These are phyloP conservation scores for Aplochiton taeniatus DNA, from an alignment of 2,797 vertebrate genomes.

Conservation along the genomic window DNA sequence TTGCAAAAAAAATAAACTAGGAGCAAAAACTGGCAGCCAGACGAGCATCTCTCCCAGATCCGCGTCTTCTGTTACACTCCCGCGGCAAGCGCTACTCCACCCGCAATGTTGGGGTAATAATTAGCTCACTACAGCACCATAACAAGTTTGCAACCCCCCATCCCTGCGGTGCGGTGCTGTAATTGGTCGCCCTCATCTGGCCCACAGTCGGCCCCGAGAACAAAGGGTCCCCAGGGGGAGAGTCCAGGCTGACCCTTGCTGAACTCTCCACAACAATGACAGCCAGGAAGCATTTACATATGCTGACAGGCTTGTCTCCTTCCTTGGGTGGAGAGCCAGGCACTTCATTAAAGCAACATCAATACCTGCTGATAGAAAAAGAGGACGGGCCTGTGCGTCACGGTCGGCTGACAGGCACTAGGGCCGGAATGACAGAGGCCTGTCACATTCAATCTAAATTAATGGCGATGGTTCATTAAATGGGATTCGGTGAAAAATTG, in stretches of 20 bases:
- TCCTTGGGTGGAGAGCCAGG: slow-evolving; percentile 67
- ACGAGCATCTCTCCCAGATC: background rate
- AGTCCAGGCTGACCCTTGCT: slow-evolving; percentile 75
- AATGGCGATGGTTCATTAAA: slow-evolving; percentile 70
- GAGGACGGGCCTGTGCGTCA: slow-evolving; percentile 59
- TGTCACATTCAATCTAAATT: slow-evolving; percentile 72
- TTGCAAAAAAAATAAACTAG: slow-evolving; percentile 29
- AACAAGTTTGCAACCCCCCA: slow-evolving; percentile 75
- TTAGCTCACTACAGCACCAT: slow-evolving; percentile 76
- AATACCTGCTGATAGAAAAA: slow-evolving; percentile 76
- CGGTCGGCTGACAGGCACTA: slow-evolving; percentile 63
- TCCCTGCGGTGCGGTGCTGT: slow-evolving; percentile 74
- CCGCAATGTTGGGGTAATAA: slow-evolving; percentile 70
- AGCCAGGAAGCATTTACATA: slow-evolving; percentile 80
- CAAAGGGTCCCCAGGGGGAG: slow-evolving; percentile 80
- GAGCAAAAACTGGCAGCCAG: slow-evolving; percentile 2
- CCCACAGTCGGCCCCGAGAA: slow-evolving; percentile 74
- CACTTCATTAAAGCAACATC: slow-evolving; percentile 81
- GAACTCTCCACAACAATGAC: slow-evolving; percentile 76
- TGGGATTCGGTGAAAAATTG: slow-evolving; percentile 62
- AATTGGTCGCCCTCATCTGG: slow-evolving; percentile 81
- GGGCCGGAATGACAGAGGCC: slow-evolving; percentile 62
- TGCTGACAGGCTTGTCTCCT: slow-evolving; percentile 76
- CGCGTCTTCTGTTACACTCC: slow-evolving; percentile 43
- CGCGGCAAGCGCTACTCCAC: slow-evolving; percentile 30